These are phyloP conservation scores for Cephus pygmeus DNA, from an alignment of 2,888 invertebrate genomes.

Conservation along the genomic window DNA sequence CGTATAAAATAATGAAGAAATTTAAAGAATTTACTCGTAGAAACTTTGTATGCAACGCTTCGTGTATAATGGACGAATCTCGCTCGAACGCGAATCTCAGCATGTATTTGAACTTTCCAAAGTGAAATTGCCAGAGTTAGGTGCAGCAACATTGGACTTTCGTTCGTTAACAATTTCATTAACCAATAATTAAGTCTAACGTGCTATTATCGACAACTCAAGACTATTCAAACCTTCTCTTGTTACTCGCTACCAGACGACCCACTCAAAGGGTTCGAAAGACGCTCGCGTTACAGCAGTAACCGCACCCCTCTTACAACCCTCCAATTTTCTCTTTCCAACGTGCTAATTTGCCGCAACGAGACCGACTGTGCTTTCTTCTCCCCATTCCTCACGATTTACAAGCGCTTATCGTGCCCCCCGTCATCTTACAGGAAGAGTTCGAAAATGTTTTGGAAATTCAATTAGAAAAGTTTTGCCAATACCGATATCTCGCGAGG, in stretches of 20 bases:
- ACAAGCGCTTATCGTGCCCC: conserved; percentile 11
- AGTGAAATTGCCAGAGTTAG: not conserved
- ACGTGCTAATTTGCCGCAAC: conserved; percentile 29
- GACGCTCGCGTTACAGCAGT: conserved; percentile 23
- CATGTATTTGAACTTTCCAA: not conserved
- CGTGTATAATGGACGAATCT: not conserved
- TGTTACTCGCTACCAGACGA: conserved; percentile 9
- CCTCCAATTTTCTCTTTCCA: conserved; percentile 10
- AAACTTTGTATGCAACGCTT: not conserved
- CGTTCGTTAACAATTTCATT: conserved; percentile 25
- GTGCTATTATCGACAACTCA: conserved; percentile 30
- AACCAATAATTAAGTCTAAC: conserved; percentile 32
- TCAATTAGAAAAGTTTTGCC: not conserved
- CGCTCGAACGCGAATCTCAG: not conserved
- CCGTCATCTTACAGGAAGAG: conserved; percentile 17
- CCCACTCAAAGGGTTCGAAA: conserved; percentile 23
- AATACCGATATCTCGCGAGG: not conserved
- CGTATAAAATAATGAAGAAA: no score
- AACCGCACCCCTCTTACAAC: conserved; percentile 1
- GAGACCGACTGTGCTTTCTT: conserved; percentile 8
- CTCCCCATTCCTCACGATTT: not conserved
- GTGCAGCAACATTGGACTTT: not conserved
- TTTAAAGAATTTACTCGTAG: no score
- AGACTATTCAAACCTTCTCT: conserved; percentile 25
- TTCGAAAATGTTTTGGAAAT: conserved; percentile 12